Conservation (phyloP, 2,797 vertebrate genomes). For the Rousettus madagascariensis region DNA sequence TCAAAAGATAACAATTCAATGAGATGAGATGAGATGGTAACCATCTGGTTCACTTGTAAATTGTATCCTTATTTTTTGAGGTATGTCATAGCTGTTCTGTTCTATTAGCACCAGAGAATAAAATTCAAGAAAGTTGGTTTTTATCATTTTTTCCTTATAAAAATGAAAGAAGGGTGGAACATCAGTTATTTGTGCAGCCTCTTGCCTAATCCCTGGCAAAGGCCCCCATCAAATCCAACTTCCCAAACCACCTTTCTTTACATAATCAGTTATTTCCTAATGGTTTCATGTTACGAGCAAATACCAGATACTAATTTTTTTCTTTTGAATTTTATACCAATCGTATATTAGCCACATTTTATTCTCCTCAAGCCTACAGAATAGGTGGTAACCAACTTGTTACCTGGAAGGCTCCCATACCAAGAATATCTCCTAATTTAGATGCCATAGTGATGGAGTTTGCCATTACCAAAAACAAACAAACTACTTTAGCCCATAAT, state of each 20-base stretch:
- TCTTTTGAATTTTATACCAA: conserved; percentile 25
- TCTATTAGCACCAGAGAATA: conserved; percentile 58
- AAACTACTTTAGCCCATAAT: background rate
- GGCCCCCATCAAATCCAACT: conserved; percentile 14
- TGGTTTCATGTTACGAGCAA: conserved; percentile 15
- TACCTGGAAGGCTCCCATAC: background rate
- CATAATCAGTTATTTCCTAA: background rate
- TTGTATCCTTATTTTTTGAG: conserved; percentile 50
- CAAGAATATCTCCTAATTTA: background rate
- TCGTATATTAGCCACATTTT: background rate
- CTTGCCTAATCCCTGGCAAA: conserved; percentile 10
- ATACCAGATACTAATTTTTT: background rate
- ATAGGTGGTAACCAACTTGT: background rate
- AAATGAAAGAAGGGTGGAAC: conserved; percentile 41
- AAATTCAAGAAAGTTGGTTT: conserved; percentile 54
- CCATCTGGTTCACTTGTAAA: conserved; percentile 69
- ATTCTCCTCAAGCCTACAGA: conserved; percentile 20
- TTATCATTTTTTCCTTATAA: conserved; percentile 38
- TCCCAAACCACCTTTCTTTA: background rate
- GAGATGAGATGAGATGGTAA: conserved; percentile 50
- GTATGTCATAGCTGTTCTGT: conserved; percentile 49
- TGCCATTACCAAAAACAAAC: background rate
- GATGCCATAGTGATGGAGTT: background rate
- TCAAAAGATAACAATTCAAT: conserved; percentile 70
- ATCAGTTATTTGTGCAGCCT: conserved; percentile 37